A percentile compares a stretch with the other conserved stretches of the same genome.
phyloP scores from a whole-genome alignment of 2,888 invertebrate genomes.

The Nudaria mundana region DNA sequence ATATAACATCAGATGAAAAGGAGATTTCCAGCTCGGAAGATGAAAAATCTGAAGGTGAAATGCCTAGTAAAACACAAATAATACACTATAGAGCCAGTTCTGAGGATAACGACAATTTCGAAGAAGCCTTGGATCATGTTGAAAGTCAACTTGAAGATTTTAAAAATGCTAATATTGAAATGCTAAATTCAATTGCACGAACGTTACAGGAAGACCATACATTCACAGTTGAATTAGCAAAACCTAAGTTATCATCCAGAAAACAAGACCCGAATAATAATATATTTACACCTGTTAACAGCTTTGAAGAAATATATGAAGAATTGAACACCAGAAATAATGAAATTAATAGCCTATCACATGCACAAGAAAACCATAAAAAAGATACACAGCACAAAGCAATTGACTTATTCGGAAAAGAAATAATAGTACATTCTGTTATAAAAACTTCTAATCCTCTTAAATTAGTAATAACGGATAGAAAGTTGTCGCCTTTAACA shows the following conservation, averaged over 20 bases:
- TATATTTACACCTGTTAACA: constrained; percentile 54
- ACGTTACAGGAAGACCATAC: constrained; percentile 67
- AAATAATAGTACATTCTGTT: constrained; percentile 36
- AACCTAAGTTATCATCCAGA: constrained; percentile 18
- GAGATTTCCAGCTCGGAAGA: constrained; percentile 47
- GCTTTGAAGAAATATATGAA: constrained; percentile 74
- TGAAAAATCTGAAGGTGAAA: constrained; percentile 12
- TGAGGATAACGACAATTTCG: constrained; percentile 73
- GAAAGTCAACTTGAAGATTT: constrained; percentile 63
- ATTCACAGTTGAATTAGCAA: constrained; percentile 43
- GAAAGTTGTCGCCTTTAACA: constrained; percentile 36
- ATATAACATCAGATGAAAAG: constrained; percentile 63
- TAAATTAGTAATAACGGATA: constrained; percentile 44
- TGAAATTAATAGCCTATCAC: background rate
- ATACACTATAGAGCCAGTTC: constrained; percentile 58
- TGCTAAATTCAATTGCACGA: constrained; percentile 69
- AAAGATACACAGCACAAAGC: constrained; percentile 1
- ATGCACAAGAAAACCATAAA: background rate
- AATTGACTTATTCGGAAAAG: constrained; percentile 30
- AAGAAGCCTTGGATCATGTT: constrained; percentile 73
- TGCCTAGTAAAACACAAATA: constrained; percentile 12
- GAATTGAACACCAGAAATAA: constrained; percentile 42
- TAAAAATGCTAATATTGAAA: constrained; percentile 65
- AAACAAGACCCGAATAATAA: constrained; percentile 63
- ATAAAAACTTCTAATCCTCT: constrained; percentile 38